These are phyloP conservation scores for Mirounga angustirostris DNA, from an alignment of 2,113 vertebrate species.

Conservation along the genomic window DNA sequence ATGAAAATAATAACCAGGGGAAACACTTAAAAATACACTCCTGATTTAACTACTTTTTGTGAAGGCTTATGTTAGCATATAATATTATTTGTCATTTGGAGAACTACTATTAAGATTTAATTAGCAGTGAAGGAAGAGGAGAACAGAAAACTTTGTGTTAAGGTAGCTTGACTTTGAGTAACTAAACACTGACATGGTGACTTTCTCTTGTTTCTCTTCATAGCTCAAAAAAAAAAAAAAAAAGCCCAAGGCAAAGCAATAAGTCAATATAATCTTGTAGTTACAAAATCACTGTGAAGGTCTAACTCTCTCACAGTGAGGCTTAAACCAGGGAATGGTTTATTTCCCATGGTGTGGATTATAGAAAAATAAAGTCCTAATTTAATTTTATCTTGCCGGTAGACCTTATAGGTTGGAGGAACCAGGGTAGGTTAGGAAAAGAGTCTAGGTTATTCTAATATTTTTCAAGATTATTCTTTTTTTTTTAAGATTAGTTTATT, in stretches of 20 bases:
- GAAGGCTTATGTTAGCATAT: not conserved
- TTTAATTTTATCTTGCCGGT: not conserved
- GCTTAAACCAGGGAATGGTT: not conserved
- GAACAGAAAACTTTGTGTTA: not conserved
- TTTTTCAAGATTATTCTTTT: not conserved
- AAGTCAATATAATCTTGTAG: not conserved
- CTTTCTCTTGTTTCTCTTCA: not conserved
- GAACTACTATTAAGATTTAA: not conserved
- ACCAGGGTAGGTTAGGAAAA: rapidly evolving
- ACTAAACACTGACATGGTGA: not conserved
- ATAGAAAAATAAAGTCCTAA: not conserved
- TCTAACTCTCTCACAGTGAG: not conserved
- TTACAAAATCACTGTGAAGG: not conserved
- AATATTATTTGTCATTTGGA: not conserved
- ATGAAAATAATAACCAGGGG: slow-evolving; percentile 56
- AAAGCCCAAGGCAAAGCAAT: not conserved
- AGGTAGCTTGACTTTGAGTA: not conserved
- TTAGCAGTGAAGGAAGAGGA: not conserved
- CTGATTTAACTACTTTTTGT: not conserved
- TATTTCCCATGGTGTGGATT: not conserved
- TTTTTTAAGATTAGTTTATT: not conserved
- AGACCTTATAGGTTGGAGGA: not conserved
- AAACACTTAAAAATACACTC: not conserved
- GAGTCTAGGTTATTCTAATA: not conserved
- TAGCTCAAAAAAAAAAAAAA: not conserved